Conservation (phyloP, 2,797 vertebrate species). For the Leptodactylus fallax region DNA sequence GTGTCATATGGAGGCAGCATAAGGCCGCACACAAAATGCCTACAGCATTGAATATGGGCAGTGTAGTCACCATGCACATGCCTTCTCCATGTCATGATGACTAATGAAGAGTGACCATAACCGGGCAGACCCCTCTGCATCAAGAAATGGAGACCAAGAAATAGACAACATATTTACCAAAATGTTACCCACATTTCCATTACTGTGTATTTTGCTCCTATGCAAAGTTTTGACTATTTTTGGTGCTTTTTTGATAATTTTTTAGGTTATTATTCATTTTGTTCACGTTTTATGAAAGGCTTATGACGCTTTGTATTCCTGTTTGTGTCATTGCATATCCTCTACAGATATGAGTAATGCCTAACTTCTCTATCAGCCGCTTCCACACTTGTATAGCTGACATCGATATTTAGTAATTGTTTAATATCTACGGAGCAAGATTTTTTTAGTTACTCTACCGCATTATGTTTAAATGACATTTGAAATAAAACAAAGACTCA, state of each 20-base stretch:
- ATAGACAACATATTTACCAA: not conserved
- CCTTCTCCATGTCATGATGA: no score
- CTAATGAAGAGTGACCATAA: no score
- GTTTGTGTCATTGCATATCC: not conserved
- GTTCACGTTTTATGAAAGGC: not conserved
- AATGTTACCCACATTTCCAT: not conserved
- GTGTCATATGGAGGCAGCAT: no score
- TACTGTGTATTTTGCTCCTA: not conserved
- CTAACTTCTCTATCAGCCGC: not conserved
- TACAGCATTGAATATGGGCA: no score
- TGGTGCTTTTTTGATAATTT: no score
- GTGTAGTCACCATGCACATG: no score
- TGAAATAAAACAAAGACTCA: constrained; percentile 13
- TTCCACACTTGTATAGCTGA: not conserved
- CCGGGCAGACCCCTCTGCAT: no score
- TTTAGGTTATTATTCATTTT: no score
- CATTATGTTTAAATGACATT: constrained; percentile 37
- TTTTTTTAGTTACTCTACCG: not conserved
- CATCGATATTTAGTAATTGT: not conserved
- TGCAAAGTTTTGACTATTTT: no score
- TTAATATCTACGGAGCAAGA: not conserved
- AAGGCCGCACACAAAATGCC: no score
- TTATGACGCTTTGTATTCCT: not conserved
- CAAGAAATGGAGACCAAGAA: not conserved
- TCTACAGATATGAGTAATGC: not conserved